A percentile compares a stretch with the other conserved stretches of the same genome.
These are phyloP conservation scores for Enteromius treurensis DNA, from an alignment of 2,797 vertebrate genomes.

Conservation along the genomic window DNA sequence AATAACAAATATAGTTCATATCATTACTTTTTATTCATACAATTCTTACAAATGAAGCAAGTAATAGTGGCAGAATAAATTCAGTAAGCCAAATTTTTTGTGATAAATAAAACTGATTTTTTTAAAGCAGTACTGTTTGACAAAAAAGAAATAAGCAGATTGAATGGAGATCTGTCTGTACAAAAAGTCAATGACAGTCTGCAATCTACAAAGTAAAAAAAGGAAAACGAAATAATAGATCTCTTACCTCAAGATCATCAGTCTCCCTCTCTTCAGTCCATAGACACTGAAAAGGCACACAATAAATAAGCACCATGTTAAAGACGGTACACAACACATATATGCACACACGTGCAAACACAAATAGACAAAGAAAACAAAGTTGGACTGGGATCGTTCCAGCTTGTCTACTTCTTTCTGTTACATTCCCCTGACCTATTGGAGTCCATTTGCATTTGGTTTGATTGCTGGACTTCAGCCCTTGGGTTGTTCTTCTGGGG, in stretches of 20 bases:
- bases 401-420: neutral
- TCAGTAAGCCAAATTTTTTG: neutral
- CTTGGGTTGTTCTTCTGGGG: constrained; percentile 53
- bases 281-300: constrained; percentile 85
- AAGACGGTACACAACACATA: constrained; percentile 36
- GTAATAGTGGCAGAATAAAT: neutral
- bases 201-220: neutral
- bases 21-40: neutral
- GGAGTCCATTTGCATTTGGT: constrained; percentile 53
- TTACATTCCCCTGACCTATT: constrained; percentile 14
- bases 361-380: constrained; percentile 25
- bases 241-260: constrained; percentile 80
- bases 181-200: neutral
- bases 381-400: neutral
- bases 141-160: neutral
- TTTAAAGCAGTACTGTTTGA: neutral
- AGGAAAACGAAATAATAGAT: constrained; percentile 6
- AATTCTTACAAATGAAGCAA: neutral
- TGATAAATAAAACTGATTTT: too few relatives aligned
- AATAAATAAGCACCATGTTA: constrained; percentile 77
- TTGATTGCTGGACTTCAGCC: constrained; percentile 74
- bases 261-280: constrained; percentile 70
- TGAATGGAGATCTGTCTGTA: neutral
- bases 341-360: constrained; percentile 35
- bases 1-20: neutral